These are phyloP conservation scores for Hofmannophila pseudospretella DNA, from an alignment of 2,888 invertebrate genomes.

Conservation along the genomic window DNA sequence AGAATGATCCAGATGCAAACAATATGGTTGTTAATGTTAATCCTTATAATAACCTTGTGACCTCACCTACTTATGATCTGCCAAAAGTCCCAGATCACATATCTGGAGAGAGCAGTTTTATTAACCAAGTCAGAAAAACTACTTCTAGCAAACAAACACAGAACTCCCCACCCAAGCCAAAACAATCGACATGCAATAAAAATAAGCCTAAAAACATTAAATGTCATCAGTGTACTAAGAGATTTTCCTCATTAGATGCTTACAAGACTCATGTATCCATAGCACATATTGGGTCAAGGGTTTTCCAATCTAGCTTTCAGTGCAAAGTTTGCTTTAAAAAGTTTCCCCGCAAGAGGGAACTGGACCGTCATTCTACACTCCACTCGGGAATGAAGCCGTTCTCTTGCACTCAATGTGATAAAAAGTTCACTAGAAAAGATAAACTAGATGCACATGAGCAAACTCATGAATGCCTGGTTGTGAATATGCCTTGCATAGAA, in stretches of 20 bases:
- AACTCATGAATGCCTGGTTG: constrained; percentile 79
- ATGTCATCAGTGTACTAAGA: constrained; percentile 72
- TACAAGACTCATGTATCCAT: constrained; percentile 74
- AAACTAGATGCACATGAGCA: constrained; percentile 82
- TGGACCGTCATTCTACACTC: constrained; percentile 82
- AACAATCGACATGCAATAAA: constrained; percentile 41
- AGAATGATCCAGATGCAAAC: constrained; percentile 52
- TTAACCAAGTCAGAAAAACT: constrained; percentile 55
- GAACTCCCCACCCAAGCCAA: constrained; percentile 52
- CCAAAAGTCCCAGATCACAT: constrained; percentile 74
- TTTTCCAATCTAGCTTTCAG: constrained; percentile 80
- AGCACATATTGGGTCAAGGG: constrained; percentile 73
- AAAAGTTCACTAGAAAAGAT: constrained; percentile 82
- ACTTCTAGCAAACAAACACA: constrained; percentile 40
- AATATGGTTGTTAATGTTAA: constrained; percentile 80
- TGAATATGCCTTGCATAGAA: constrained; percentile 79
- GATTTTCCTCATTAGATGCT: constrained; percentile 69
- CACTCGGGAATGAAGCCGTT: constrained; percentile 84
- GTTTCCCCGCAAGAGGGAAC: constrained; percentile 82
- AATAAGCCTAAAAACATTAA: constrained; percentile 71
- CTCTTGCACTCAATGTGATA: constrained; percentile 82
- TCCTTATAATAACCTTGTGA: constrained; percentile 73
- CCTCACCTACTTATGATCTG: constrained; percentile 66
- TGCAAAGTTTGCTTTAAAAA: constrained; percentile 83
- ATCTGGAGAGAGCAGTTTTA: constrained; percentile 66